These are phyloP conservation scores for Eretmochelys imbricata DNA, from an alignment of 2,113 vertebrate species.

Conservation along the genomic window DNA sequence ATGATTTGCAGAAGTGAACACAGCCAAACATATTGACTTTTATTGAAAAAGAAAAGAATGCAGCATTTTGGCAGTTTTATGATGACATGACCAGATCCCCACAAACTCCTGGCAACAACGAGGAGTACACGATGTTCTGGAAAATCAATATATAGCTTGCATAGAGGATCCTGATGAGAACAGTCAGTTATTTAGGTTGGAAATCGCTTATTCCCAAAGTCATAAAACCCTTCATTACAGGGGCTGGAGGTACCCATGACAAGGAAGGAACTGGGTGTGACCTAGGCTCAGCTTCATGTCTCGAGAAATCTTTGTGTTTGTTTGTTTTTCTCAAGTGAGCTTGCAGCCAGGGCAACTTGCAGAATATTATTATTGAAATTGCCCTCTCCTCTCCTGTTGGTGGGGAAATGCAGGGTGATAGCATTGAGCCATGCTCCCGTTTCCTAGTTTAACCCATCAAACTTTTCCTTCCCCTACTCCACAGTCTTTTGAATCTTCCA, in stretches of 20 bases:
- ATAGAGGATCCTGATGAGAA: slow-evolving; percentile 50
- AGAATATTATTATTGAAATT: neutral
- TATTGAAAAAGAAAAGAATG: slow-evolving; percentile 40
- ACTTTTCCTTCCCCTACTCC: neutral
- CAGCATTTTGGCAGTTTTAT: slow-evolving; percentile 44
- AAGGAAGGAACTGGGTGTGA: neutral
- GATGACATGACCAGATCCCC: slow-evolving; percentile 56
- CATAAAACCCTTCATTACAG: neutral
- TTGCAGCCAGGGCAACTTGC: neutral
- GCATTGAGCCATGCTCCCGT: neutral
- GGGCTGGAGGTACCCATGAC: neutral
- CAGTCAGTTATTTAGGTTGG: slow-evolving; percentile 45
- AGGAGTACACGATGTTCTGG: slow-evolving; percentile 33
- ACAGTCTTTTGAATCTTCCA: fast-evolving
- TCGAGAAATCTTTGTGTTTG: neutral
- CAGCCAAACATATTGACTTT: slow-evolving; percentile 15
- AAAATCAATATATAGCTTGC: slow-evolving; percentile 64
- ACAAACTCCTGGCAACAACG: slow-evolving; percentile 50
- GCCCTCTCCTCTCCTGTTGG: neutral
- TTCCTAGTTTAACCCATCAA: neutral
- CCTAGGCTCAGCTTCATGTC: neutral
- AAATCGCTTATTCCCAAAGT: slow-evolving; percentile 40
- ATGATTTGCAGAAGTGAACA: neutral
- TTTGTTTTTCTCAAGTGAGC: neutral
- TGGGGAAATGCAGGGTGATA: neutral